Base-by-base conservation (phyloP, 2,888 invertebrate species). In the Willowsia nigromaculata region DNA sequence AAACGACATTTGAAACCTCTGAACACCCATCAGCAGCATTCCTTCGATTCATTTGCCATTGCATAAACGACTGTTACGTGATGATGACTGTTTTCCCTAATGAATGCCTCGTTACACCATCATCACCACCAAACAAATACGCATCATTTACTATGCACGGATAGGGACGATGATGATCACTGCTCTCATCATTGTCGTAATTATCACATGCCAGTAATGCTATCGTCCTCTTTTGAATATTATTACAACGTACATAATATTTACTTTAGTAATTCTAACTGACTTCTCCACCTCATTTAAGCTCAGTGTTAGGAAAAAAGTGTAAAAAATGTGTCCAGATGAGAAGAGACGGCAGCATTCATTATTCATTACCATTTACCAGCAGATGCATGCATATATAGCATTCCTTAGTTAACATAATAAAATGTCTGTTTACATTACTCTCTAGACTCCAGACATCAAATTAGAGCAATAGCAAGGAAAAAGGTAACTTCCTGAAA, bases 31-130 rank as follows among this genome's bases (percentile, higher is more conserved):
- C 40, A 71, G 40, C 37, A 40, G 13, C 71, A 71, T 62, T 62
- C 2, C 62, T 62, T 30, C 62, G 62, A 27, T 30, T 71, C 71
- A 71, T 71, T 71, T 71, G 22, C 37, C n/a, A 43, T 74, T 74
- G 47, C 27, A 50, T 74, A 74, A 68, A 68, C 68, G 68, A 68
- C n/a, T 37, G 18, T 2, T 62, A 68, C 18, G 68, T 68, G 33
- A 68, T 37, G 37, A 68, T 65, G 30, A 33, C 68, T 68, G 50
- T 74, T 74, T 56, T 68, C 56, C 27, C 50, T 85, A 85, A 85
- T 85, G 85, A 85, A 78, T 85, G 18, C 65, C 85, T 85, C 85
- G 62, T 85, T 85, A 85, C 78, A 68, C 27, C 33, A 62, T 3
- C 25, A 6, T 11, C 9, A 37, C n/a, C 37, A 9, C 18, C 68